Evolutionary conservation across 1,140 invertebrate genomes (phyloP).

Genomic region (Homalodisca vitripennis): DNA sequence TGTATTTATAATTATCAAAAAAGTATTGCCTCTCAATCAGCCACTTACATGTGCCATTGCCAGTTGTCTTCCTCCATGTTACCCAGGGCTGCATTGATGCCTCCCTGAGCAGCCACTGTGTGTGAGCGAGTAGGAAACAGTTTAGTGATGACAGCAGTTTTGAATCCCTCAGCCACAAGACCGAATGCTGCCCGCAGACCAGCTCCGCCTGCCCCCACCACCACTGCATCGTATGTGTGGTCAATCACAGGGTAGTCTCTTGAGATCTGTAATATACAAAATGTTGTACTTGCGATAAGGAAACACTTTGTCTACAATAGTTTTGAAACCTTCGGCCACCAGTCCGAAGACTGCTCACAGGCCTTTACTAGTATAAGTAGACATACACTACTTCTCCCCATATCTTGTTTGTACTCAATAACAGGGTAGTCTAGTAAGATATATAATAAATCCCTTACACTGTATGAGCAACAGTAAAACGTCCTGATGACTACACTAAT

Average conservation of each 20-base stretch:
- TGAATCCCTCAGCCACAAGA: constrained; percentile 93
- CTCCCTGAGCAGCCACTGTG: constrained; percentile 97
- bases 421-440: too few species aligned
- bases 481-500: too few species aligned
- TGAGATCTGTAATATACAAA: constrained; percentile 44
- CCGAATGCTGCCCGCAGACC: constrained; percentile 95
- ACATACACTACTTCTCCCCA: too few species aligned
- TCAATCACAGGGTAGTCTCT: constrained; percentile 85
- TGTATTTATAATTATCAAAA: too few species aligned
- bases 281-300: not conserved
- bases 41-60: constrained; percentile 92
- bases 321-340: not conserved
- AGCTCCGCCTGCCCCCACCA: constrained; percentile 98
- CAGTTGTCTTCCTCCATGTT: constrained; percentile 97
- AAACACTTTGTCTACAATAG: not conserved
- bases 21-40: too few species aligned
- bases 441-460: too few species aligned
- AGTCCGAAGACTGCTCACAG: too few species aligned
- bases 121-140: constrained; percentile 96
- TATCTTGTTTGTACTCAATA: too few species aligned
- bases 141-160: constrained; percentile 97
- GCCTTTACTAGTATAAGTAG: too few species aligned
- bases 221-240: constrained; percentile 95
- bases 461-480: too few species aligned
- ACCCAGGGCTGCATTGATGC: constrained; percentile 81